Evolutionary conservation across 2,888 invertebrate genomes (phyloP).

Genomic region (Hedychridium roseum): DNA sequence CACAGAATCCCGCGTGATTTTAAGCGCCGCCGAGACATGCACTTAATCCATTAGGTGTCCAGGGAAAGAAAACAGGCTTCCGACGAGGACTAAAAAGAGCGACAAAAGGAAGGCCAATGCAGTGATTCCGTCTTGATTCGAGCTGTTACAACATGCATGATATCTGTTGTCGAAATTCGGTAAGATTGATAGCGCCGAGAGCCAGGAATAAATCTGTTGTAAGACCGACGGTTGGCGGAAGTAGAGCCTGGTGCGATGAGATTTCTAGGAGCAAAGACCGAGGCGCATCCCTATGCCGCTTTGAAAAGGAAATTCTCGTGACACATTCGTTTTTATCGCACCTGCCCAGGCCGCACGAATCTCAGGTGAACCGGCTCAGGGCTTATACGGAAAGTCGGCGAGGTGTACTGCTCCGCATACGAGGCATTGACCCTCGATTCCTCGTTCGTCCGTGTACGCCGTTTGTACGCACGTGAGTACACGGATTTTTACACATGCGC

Average conservation of each 20-base stretch:
- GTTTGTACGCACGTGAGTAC: slow-evolving; percentile 11
- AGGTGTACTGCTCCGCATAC: slow-evolving; percentile 58
- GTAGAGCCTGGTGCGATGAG: background rate
- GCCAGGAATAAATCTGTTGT: no score
- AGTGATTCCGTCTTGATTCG: no score
- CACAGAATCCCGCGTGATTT: no score
- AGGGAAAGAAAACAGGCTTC: no score
- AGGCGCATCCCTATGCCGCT: slow-evolving; percentile 33
- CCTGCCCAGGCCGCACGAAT: slow-evolving; percentile 47
- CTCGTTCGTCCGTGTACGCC: slow-evolving; percentile 27
- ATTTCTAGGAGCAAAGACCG: background rate
- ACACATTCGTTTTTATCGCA: slow-evolving; percentile 61
- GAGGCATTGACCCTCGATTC: slow-evolving; percentile 60
- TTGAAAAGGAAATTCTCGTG: slow-evolving; percentile 62
- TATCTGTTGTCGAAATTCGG: no score
- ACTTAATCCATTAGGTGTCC: no score
- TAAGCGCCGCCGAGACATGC: no score
- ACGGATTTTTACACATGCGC: slow-evolving; percentile 6
- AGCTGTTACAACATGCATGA: no score
- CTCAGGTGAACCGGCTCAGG: slow-evolving; percentile 46
- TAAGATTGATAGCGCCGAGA: no score
- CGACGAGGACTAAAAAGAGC: no score
- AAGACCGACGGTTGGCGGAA: background rate
- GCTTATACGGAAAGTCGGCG: slow-evolving; percentile 55
- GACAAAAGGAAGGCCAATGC: no score